These are phyloP conservation scores for Ligdia adustata DNA, from an alignment of 2,888 invertebrate species.

Conservation along the genomic window DNA sequence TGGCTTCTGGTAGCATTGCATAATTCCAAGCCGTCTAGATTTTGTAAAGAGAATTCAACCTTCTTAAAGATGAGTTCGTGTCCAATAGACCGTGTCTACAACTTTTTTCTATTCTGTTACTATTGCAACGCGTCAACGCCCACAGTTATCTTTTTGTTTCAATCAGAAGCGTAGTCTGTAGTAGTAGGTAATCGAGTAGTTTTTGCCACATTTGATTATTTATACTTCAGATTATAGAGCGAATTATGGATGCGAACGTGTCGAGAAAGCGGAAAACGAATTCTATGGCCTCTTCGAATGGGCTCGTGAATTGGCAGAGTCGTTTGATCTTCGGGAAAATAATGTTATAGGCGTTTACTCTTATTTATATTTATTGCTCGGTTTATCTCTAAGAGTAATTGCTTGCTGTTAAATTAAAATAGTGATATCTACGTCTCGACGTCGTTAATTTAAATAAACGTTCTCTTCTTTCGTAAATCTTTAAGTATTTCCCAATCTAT, in stretches of 20 bases:
- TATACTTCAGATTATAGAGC: conserved; percentile 14
- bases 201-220: conserved; percentile 10
- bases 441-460: too few relatives aligned
- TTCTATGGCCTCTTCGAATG: neutral
- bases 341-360: neutral
- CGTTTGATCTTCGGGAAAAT: neutral
- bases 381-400: neutral
- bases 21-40: conserved; percentile 18
- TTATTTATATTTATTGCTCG: neutral
- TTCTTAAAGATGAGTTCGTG: conserved; percentile 33
- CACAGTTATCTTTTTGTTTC: conserved; percentile 22
- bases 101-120: conserved; percentile 15
- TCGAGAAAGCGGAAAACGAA: conserved; percentile 8
- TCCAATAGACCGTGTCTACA: conserved; percentile 23
- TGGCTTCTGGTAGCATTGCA: too few relatives aligned
- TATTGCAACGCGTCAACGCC: conserved; percentile 37
- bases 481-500: too few relatives aligned
- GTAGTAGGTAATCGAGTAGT: conserved; percentile 1
- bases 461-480: too few relatives aligned
- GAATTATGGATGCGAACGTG: conserved; percentile 4
- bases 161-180: neutral
- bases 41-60: conserved; percentile 12
- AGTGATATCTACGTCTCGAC: too few relatives aligned
- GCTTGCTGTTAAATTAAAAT: too few relatives aligned
- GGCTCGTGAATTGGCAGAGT: neutral